Percentiles rank a stretch among this genome's conserved stretches.
Conservation (phyloP, 2,888 invertebrate species). For the Heliconius charithonia region DNA sequence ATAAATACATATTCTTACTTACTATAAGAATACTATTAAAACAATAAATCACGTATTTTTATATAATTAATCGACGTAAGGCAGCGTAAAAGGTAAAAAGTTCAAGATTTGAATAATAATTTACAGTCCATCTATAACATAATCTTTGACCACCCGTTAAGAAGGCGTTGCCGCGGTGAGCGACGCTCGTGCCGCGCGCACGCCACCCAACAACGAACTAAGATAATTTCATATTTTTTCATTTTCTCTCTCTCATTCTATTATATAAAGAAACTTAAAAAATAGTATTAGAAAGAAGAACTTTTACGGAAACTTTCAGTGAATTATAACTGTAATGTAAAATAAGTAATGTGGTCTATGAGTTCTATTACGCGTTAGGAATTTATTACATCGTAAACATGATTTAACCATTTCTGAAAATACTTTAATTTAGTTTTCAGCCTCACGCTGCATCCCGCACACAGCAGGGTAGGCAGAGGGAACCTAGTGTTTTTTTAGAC, state of each 20-base stretch:
- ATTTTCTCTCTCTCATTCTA: no score
- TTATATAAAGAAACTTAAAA: background rate
- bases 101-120: conserved; percentile 2
- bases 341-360: conserved; percentile 20
- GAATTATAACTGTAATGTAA: conserved; percentile 26
- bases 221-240: conserved; percentile 12
- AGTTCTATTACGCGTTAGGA: conserved; percentile 29
- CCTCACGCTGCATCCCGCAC: no score
- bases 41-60: background rate
- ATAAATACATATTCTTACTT: background rate
- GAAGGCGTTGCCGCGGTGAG: conserved; percentile 69
- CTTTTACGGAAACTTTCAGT: conserved; percentile 29
- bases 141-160: conserved; percentile 63
- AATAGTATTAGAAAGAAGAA: conserved; percentile 14
- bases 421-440: no score
- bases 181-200: conserved; percentile 70
- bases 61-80: background rate
- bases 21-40: background rate
- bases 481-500: no score
- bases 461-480: no score
- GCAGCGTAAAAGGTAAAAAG: background rate
- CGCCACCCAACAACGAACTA: conserved; percentile 75
- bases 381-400: conserved; percentile 30
- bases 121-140: conserved; percentile 40
- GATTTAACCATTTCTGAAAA: conserved; percentile 8